phyloP scores from a whole-genome alignment of 1,140 invertebrate species.

The Ephestia elutella region DNA sequence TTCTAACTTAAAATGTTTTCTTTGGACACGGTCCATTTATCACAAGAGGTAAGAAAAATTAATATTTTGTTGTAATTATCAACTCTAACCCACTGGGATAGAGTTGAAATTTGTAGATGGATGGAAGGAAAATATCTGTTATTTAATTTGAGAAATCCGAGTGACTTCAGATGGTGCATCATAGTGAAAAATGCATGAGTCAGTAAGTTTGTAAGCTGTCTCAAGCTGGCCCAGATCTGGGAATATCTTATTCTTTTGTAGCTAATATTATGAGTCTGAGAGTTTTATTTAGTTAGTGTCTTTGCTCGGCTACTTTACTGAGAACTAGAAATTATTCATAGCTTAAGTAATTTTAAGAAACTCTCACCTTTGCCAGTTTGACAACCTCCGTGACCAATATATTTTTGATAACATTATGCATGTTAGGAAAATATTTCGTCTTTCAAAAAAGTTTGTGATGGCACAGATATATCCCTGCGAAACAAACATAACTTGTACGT shows the following conservation, averaged over 20 bases:
- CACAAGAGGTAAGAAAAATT: neutral
- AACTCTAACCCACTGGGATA: neutral
- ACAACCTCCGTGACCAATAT: too few relatives aligned
- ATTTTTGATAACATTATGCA: too few relatives aligned
- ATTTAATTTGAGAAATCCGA: constrained; percentile 36
- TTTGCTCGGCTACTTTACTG: neutral
- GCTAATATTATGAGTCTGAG: neutral
- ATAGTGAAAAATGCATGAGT: constrained; percentile 41
- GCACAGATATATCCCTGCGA: too few relatives aligned
- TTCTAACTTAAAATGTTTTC: too few relatives aligned
- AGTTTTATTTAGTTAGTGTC: neutral
- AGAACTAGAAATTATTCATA: too few relatives aligned
- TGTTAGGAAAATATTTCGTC: too few relatives aligned
- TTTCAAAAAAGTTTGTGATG: too few relatives aligned
- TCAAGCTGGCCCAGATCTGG: neutral
- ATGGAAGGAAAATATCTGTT: constrained; percentile 17
- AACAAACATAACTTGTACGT: too few relatives aligned
- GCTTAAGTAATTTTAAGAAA: too few relatives aligned
- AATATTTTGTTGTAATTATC: neutral
- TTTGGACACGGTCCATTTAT: neutral
- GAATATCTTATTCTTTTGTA: neutral
- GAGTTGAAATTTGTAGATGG: neutral
- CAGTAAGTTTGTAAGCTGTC: constrained; percentile 23
- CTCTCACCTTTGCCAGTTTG: too few relatives aligned
- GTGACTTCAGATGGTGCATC: constrained; percentile 23